Evolutionary conservation across 2,888 invertebrate species (phyloP).

Genomic region (Spodoptera picta): DNA sequence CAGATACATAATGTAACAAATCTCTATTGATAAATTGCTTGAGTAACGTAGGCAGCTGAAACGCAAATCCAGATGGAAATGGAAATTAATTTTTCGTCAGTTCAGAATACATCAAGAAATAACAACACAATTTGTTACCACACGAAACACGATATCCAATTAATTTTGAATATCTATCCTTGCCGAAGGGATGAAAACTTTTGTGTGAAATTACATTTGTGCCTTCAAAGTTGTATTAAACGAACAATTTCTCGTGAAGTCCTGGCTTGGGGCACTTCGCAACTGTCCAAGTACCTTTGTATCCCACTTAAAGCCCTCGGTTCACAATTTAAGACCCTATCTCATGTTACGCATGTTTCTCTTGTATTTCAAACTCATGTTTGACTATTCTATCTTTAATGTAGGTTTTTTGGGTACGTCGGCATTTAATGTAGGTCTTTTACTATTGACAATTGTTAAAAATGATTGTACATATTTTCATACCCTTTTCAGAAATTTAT

Average conservation of each 20-base stretch:
- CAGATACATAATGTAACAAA: too few species aligned
- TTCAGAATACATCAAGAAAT: background rate
- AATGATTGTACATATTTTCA: too few species aligned
- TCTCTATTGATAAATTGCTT: too few species aligned
- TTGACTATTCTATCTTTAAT: background rate
- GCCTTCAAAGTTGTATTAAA: slow-evolving; percentile 37
- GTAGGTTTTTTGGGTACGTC: background rate
- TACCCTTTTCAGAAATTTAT: too few species aligned
- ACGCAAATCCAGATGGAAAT: background rate
- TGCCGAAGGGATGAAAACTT: slow-evolving; percentile 38
- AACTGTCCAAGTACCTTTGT: slow-evolving; percentile 30
- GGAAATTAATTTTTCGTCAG: background rate
- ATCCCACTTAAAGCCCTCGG: slow-evolving; percentile 21
- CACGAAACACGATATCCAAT: slow-evolving; percentile 20
- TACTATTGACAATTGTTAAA: too few species aligned
- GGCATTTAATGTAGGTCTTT: too few species aligned
- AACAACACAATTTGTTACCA: background rate
- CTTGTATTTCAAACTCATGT: slow-evolving; percentile 2
- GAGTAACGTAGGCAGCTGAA: too few species aligned
- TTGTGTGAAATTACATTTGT: slow-evolving; percentile 44
- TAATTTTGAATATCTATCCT: slow-evolving; percentile 19
- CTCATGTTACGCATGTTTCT: slow-evolving; percentile 12
- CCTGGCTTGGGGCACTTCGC: slow-evolving; percentile 39
- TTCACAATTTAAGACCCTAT: slow-evolving; percentile 17
- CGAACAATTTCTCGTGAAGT: slow-evolving; percentile 27